Percentiles rank a stretch among this genome's conserved stretches.
These are phyloP conservation scores for Nestor notabilis DNA, from an alignment of 2,113 vertebrate species.

Conservation along the genomic window DNA sequence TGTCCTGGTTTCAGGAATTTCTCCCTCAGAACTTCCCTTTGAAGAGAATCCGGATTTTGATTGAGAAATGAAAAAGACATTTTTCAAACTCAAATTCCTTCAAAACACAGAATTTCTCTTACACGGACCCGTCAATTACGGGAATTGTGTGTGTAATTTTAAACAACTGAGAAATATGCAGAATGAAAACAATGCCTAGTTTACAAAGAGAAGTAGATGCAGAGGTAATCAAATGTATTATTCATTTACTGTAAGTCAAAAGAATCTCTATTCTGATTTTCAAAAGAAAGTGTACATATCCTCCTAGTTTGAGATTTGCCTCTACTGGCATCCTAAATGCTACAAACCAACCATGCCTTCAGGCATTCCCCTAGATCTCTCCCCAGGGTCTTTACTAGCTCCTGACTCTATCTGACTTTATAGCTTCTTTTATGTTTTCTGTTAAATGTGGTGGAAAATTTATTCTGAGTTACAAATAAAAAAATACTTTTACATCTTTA, in stretches of 20 bases:
- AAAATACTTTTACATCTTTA: not conserved
- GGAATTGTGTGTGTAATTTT: not conserved
- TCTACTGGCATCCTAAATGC: not conserved
- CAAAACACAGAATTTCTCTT: not conserved
- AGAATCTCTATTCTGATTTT: not conserved
- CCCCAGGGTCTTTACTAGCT: not conserved
- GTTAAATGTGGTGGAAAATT: not conserved
- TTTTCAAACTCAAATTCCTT: not conserved
- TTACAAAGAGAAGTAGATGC: not conserved
- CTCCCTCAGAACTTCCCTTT: not conserved
- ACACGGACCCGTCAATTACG: not conserved
- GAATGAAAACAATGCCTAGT: not conserved
- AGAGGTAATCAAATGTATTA: not conserved
- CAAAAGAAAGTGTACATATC: not conserved
- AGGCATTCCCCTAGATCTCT: not conserved
- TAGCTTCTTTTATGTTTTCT: not conserved
- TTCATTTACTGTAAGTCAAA: not conserved
- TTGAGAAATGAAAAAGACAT: fast-evolving
- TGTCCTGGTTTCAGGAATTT: not conserved
- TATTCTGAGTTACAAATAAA: not conserved
- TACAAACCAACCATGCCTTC: not conserved
- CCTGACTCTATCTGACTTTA: not conserved
- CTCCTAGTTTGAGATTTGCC: not conserved
- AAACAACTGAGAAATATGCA: not conserved
- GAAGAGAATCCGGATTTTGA: not conserved